Evolutionary conservation across 1,140 invertebrate genomes (phyloP), one percentile per base, ranked within the genome.

Genomic region (Diabrotica undecimpunctata): DNA sequence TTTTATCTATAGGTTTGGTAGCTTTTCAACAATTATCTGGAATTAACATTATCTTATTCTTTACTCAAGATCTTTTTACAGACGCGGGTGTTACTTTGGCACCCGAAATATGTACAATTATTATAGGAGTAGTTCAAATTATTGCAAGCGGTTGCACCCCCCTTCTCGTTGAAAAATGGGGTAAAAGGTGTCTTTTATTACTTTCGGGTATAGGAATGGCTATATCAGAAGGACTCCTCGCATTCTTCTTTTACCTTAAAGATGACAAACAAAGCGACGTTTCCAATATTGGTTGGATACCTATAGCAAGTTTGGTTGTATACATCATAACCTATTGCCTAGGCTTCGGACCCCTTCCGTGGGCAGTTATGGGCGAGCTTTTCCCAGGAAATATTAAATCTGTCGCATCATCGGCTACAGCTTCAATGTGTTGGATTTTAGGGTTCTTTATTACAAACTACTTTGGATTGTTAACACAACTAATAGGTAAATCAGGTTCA

Each of bases 351-450:
- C 91, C 93, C 0, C 79, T 95, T 9, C 91, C 92, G 0, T 94
- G 92, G 91, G 86, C 92, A 0, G 85, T 96, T 35, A 88, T 94
- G 84, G 89, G 88, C 2, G 91, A 96, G 79, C 85, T 95, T 69
- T 91, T 94, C 70, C 87, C 93, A 2, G 81, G 87, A 0, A 86
- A 89, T 69, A 86, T 92, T 2, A 90, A 92, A 75, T 88, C 90
- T 0, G 80, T 85, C 4, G 92, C 91, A 2, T 88, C 89, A 0
- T 87, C 89, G 0, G 81, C 92, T 6, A 89, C 90, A 0, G 88
- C 92, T 0, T 86, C 87, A 46, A 83, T 86, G 62, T 94, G 91
- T 72, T 96, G 93, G 93, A 73, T 84, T 0, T 79, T 91, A 52
- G 90, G 86, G 0, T 96, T 95, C 76, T 62, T 95, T 35, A 83